Evolutionary conservation across 2,113 vertebrate genomes (phyloP), one percentile per base, ranked within the genome.

Genomic region (Neogale vison): DNA sequence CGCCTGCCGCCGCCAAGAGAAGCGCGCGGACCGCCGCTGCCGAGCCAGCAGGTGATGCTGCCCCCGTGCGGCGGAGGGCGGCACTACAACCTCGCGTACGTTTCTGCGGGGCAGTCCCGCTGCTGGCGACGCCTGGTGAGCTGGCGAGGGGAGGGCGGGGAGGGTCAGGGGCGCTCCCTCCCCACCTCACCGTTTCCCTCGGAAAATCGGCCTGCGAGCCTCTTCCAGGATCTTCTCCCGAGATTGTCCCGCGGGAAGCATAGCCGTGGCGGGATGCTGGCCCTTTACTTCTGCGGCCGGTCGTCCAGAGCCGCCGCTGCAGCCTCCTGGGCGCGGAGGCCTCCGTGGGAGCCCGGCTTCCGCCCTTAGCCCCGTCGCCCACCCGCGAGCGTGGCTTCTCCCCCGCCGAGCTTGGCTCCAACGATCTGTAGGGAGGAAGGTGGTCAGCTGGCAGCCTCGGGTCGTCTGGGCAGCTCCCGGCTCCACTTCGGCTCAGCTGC

Each of bases 1-100:
- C 69, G 14, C 67, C 52, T 26, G 71, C 69, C 12, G 79, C 9
- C 83, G 29, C 36, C 24, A 83, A 97, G 97, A 96, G 96, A 12
- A 67, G 69, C n/a, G 0, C 15, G 0, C n/a, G n/a, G 39, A 21
- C 76, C 0, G 74, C 50, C 0, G 39, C 26, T 4, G 1, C 42
- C 1, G 12, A 47, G 24, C 7, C 2, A 9, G 2, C 1, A 0
- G 4, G 14, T 3, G 0, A n/a, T 94, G 95, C 98, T 97, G 91
- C 97, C 96, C 52, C 97, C 93, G 0, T 21, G 80, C 93, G 95
- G 87, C 86, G 79, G 93, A 97, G 15, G 18, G 20, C 0, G 17
- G 69, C 52, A 3, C 87, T 98, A 92, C 97, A 85, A 63, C 7
- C 34, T 1, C 14, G 21, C 0, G 7, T 3, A 0, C 4, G 21